A percentile compares a stretch with the other conserved stretches of the same genome.
Evolutionary conservation across 2,888 invertebrate genomes (phyloP).

Genomic region (Erebia palarica): DNA sequence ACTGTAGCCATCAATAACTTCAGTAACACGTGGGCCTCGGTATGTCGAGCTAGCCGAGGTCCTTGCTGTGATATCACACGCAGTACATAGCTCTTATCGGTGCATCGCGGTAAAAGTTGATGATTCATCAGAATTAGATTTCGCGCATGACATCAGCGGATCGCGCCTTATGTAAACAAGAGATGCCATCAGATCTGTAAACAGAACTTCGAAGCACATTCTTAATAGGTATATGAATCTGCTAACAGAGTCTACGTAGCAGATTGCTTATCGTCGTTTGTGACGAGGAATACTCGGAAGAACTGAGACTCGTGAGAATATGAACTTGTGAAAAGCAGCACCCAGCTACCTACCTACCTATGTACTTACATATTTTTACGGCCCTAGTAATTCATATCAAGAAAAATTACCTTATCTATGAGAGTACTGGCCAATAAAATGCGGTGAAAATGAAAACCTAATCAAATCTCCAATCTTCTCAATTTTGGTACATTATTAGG

Average conservation of each 20-base stretch:
- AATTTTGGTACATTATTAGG: neutral
- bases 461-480: too few species aligned
- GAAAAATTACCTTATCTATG: too few species aligned
- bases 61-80: constrained; percentile 60
- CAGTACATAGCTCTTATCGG: constrained; percentile 69
- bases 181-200: constrained; percentile 42
- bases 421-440: too few species aligned
- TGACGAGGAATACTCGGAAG: constrained; percentile 52
- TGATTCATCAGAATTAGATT: constrained; percentile 77
- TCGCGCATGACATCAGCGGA: constrained; percentile 72
- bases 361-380: neutral
- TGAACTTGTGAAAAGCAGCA: neutral
- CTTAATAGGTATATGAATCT: neutral
- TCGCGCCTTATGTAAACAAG: constrained; percentile 63
- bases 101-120: constrained; percentile 77
- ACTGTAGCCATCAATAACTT: constrained; percentile 74
- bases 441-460: too few species aligned
- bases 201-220: constrained; percentile 32
- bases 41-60: constrained; percentile 47
- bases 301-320: constrained; percentile 25
- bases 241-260: constrained; percentile 20
- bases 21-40: constrained; percentile 74
- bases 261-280: constrained; percentile 42
- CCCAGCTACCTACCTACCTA: neutral
- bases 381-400: neutral